Base-by-base conservation (phyloP, 2,888 invertebrate species). In the Philereme vetulata region DNA sequence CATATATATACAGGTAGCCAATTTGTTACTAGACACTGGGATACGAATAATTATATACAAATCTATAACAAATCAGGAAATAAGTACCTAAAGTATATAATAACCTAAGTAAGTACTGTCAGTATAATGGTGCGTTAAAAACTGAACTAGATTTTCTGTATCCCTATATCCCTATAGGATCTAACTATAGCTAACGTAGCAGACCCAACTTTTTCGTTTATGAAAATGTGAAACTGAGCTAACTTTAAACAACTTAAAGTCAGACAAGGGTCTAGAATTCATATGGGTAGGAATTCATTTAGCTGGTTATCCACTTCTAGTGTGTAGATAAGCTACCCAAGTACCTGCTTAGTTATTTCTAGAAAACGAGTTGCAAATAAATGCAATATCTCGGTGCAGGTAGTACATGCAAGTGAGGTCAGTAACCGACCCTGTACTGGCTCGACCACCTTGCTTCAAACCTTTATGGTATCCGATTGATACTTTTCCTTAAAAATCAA, bases 341-440 rank as follows among this genome's bases (percentile, higher is more conserved):
- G n/a, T 42, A n/a, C 21, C 5, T 11, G 32, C 21, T 8, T 21
- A 35, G n/a, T 44, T 49, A 44, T 56, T 44, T 45, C 38, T 51
- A 46, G 56, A 57, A 57, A 51, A 57, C 57, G 6, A 51, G 56
- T 56, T 56, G 34, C 49, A 56, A 55, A 38, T 43, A 48, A 48
- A 55, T 52, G 35, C 51, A 48, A 7, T 51, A 47, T 34, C 42
- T 57, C 51, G 33, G 21, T 10, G 45, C 43, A 34, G 43, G 21
- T 21, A 21, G 21, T 21, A 21, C 21, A 21, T 56, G 50, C 56
- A 58, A 50, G 58, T 51, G 62, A 66, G 66, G 62, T 62, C 62
- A 53, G 60, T 66, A 52, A 64, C 66, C 66, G 60, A 38, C 61
- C 56, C 51, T 58, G 58, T 40, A 8, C 48, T 45, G 43, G 49